Base-by-base conservation (phyloP, 2,113 vertebrate genomes). In the Promerops cafer region DNA sequence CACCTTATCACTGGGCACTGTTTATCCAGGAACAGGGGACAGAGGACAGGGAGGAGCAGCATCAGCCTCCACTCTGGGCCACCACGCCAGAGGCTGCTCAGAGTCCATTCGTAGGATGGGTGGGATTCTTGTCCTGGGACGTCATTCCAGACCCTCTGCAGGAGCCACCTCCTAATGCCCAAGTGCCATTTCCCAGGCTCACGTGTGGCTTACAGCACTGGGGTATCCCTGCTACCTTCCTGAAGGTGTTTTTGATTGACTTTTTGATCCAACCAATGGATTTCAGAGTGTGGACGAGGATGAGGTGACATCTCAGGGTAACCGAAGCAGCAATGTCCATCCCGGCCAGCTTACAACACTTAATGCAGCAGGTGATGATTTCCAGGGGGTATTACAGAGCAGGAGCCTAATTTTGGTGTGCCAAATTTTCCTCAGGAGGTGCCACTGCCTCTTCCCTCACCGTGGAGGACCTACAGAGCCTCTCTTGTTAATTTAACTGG, bases 21-120 rank as follows among this genome's bases (percentile, higher is more conserved):
- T 80, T 96, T 95, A 24, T 70, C 66, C 75, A 77, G 78, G 31
- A 95, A 24, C 45, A 88, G 20, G 40, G 75, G 37, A 49, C 70
- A 63, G 84, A 85, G 92, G 54, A 44, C 64, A 88, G 76, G 95
- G 80, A 96, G 95, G 68, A 89, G 83, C 79, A 86, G 42, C 79
- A 44, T 12, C 82, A 76, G 49, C 59, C 50, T 81, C 59, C 4
- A 1, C 54, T 54, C 35, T 6, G 27, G 54, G 68, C 83, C 54
- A 26, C 64, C 50, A 9, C 30, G 23, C 15, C 68, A 74, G 75
- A 40, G 77, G 28, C n/a, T 69, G 49, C 75, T 83, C 75, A 60
- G 77, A 57, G 71, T 35, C 76, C 35, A 6, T 14, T 27, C 1
- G 0, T 23, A 17, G 27, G 28, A 4, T 59, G 59, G 18, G 10